A percentile compares a stretch with the other conserved stretches of the same genome.
Conservation (phyloP, 2,888 invertebrate genomes). For the Tipula helvola region DNA sequence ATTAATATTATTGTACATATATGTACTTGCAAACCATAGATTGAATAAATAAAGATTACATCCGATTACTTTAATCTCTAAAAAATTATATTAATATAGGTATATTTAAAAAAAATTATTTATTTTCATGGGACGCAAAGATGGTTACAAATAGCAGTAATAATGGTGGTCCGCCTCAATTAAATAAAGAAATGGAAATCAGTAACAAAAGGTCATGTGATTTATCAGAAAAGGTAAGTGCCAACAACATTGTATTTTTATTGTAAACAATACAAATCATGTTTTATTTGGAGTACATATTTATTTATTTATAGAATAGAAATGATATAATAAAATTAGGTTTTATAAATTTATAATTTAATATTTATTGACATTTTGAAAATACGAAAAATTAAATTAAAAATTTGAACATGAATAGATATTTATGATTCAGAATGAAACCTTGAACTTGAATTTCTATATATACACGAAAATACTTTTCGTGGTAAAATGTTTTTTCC, state of each 20-base stretch:
- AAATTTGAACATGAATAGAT: neutral
- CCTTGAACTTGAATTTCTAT: neutral
- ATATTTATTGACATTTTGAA: neutral
- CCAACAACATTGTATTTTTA: neutral
- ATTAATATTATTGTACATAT: too few relatives aligned
- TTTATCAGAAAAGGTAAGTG: neutral
- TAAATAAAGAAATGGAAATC: neutral
- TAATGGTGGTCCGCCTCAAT: neutral
- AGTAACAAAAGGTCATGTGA: neutral
- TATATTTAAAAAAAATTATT: neutral
- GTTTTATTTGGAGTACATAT: neutral
- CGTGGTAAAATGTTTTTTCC: neutral
- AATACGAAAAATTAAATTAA: neutral
- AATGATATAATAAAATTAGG: neutral
- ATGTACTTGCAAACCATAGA: too few relatives aligned
- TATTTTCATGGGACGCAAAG: neutral
- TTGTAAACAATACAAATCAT: neutral
- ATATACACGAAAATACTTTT: neutral
- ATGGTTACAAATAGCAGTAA: neutral
- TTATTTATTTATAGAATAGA: neutral
- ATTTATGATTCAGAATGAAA: neutral
- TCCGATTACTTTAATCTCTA: too few relatives aligned
- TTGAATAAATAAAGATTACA: too few relatives aligned
- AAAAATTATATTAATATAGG: neutral
- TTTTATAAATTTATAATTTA: neutral